phyloP scores from a whole-genome alignment of 2,888 invertebrate genomes.

The Cantharis nigra region DNA sequence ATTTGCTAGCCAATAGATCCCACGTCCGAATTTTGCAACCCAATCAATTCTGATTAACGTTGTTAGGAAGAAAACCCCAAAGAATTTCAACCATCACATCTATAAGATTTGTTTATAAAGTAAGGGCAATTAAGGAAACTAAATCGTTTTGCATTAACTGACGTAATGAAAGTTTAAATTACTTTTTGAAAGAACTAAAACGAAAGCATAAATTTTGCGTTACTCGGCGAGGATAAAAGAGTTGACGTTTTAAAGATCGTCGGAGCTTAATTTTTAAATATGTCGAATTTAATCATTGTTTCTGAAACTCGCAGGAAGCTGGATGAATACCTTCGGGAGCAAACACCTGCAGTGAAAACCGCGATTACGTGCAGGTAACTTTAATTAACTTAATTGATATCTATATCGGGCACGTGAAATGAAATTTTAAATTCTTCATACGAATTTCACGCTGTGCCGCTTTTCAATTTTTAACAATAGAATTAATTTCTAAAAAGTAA shows the following conservation, averaged over 20 bases:
- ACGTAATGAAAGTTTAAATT: neutral
- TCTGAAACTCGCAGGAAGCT: constrained; percentile 1
- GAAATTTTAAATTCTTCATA: neutral
- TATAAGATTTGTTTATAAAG: neutral
- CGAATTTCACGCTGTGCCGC: neutral
- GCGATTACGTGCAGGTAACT: constrained; percentile 4
- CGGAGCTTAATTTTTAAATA: neutral
- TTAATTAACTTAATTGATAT: constrained; percentile 17
- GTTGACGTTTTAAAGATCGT: neutral
- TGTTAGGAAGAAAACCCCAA: neutral
- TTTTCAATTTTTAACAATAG: neutral
- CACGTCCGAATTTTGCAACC: constrained; percentile 20
- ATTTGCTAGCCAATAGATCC: constrained; percentile 18
- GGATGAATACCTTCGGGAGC: constrained; percentile 1
- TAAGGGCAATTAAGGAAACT: neutral
- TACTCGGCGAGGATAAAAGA: neutral
- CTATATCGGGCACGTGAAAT: neutral
- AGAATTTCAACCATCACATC: constrained; percentile 2
- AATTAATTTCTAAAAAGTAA: neutral
- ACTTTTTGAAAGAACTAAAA: neutral
- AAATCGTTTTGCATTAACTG: neutral
- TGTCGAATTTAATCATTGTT: neutral
- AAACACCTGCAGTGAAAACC: constrained; percentile 12
- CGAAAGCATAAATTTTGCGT: neutral
- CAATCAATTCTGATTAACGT: constrained; percentile 18